Evolutionary conservation across 2,113 vertebrate genomes (phyloP).

Genomic region (Carettochelys insculpta): DNA sequence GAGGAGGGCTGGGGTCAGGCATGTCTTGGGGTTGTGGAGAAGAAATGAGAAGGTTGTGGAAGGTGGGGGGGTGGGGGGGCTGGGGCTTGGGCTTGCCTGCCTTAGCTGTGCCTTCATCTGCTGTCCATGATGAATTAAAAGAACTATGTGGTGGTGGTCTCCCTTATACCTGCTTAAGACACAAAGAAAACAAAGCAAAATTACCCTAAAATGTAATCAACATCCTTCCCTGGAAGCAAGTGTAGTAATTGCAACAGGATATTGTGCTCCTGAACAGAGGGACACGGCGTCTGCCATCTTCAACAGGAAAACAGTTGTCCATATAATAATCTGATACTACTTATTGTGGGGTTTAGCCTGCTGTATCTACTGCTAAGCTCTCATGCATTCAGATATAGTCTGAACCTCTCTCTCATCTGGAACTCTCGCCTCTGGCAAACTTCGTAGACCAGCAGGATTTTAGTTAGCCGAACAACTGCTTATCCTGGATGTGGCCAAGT

Average conservation of each 20-base stretch:
- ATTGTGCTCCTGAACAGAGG: not conserved
- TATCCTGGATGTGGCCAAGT: too few species aligned
- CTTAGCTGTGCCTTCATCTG: too few species aligned
- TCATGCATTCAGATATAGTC: not conserved
- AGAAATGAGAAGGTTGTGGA: too few species aligned
- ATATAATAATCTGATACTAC: not conserved
- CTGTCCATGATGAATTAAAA: too few species aligned
- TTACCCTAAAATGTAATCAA: not conserved
- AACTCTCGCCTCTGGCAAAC: too few species aligned
- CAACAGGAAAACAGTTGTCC: not conserved
- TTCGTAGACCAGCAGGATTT: too few species aligned
- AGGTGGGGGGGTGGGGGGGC: too few species aligned
- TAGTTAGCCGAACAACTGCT: too few species aligned
- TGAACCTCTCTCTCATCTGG: too few species aligned
- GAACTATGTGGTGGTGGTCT: not conserved
- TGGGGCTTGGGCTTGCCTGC: too few species aligned
- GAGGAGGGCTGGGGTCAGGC: too few species aligned
- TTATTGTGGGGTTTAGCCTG: not conserved
- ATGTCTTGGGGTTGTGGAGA: too few species aligned
- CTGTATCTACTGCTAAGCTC: not conserved
- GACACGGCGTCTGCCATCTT: not conserved
- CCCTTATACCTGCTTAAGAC: not conserved
- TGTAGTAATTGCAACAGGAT: not conserved
- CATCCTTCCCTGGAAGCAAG: not conserved
- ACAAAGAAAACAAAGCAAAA: not conserved